phyloP scores from a whole-genome alignment of 2,888 invertebrate species.

The Apoda limacodes region DNA sequence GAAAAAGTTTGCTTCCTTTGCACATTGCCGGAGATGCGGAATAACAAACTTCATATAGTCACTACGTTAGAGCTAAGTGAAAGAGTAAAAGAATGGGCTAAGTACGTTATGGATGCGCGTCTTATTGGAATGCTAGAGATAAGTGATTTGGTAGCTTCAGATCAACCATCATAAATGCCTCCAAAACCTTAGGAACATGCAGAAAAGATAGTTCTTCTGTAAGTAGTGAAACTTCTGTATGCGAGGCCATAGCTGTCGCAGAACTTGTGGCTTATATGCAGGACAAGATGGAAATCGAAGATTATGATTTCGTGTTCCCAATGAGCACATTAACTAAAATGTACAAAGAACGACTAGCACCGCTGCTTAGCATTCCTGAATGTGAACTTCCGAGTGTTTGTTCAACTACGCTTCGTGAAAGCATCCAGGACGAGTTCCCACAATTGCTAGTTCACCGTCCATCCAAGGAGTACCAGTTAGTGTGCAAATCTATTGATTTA shows the following conservation, averaged over 20 bases:
- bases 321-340: constrained; percentile 3
- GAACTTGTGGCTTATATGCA: constrained; percentile 6
- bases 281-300: constrained; percentile 3
- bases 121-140: constrained; percentile 5
- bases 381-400: constrained; percentile 1
- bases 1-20: constrained; percentile 1
- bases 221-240: constrained; percentile 1
- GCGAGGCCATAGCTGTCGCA: constrained; percentile 2
- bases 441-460: constrained; percentile 1
- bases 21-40: background rate
- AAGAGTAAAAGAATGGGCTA: constrained; percentile 4
- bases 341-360: constrained; percentile 3
- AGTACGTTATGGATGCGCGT: constrained; percentile 2
- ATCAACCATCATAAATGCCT: constrained; percentile 2
- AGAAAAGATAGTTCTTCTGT: constrained; percentile 3
- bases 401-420: constrained; percentile 1
- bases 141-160: constrained; percentile 4
- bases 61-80: constrained; percentile 1
- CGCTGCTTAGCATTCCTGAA: constrained; percentile 3
- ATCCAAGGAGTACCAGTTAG: constrained; percentile 2
- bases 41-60: constrained; percentile 1
- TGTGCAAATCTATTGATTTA: constrained; percentile 4
- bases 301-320: constrained; percentile 3
- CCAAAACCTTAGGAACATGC: constrained; percentile 5
- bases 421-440: constrained; percentile 1